Evolutionary conservation across 2,113 vertebrate species (phyloP), one percentile per base, ranked within the genome.

Genomic region (Anhinga anhinga): DNA sequence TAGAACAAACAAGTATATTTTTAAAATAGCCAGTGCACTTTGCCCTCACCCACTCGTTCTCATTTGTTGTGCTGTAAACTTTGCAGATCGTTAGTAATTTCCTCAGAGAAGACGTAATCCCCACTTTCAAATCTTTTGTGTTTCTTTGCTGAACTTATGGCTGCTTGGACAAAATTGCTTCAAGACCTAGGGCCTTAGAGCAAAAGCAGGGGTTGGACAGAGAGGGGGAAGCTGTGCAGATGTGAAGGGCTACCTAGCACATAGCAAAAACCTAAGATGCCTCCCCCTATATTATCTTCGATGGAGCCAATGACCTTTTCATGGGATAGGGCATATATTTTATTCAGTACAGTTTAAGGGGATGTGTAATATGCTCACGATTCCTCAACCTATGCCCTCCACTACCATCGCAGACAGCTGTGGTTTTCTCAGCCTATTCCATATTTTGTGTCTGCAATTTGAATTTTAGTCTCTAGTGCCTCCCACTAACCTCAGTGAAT

Each of bases 1-100:
- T 89, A 95, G 91, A 96, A 89, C 72, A 97, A 94, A 82, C 82
- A 89, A 84, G 70, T 67, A 14, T 34, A 45, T 81, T 96, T 96
- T 86, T 71, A 4, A 82, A 92, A 82, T 22, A 73, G 90, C 62
- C 71, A 26, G 25, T 14, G 38, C 40, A 36, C 67, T 82, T 58
- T 82, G 90, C 58, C 79, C 58, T 95, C 58, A 25, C 27, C 30
- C 5, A 2, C 16, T 76, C 14, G 5, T 65, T 94, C 81, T 79
- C 84, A 61, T 14, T 10, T 32, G 13, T 23, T 53, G 49, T 15
- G 62, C 70, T 76, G 66, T 53, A 76, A 92, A 53, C 78, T 82
- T 69, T 34, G 67, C 53, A 52, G 70, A 12, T 82, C 4, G 0
- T 62, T 72, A 49, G 45, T 36, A 20, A 45, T 90, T 88, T 70